A percentile compares a stretch with the other conserved stretches of the same genome.
phyloP scores from a whole-genome alignment of 2,888 invertebrate species.

The Seira musarum region DNA sequence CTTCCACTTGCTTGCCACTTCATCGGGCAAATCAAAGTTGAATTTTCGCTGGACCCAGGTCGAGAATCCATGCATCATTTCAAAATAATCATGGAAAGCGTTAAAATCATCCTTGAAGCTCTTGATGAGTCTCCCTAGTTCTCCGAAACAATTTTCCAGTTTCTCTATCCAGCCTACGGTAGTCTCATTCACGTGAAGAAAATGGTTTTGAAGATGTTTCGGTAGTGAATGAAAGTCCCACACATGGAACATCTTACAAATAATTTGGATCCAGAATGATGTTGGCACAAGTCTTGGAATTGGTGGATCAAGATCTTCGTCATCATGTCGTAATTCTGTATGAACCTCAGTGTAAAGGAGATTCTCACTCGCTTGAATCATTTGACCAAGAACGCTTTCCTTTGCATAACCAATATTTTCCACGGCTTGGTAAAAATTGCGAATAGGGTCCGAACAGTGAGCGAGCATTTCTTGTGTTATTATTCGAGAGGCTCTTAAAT shows the following conservation, averaged over 20 bases:
- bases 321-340: no score
- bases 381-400: conserved; percentile 11
- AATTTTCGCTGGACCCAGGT: conserved; percentile 29
- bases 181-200: not conserved
- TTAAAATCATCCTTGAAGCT: conserved; percentile 25
- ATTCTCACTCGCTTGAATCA: conserved; percentile 19
- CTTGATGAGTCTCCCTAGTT: not conserved
- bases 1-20: conserved; percentile 20
- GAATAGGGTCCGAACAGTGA: conserved; percentile 32
- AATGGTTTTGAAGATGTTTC: conserved; percentile 25
- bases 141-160: conserved; percentile 15
- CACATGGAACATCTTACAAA: conserved; percentile 34
- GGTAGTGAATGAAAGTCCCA: conserved; percentile 39
- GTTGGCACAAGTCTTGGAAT: not conserved
- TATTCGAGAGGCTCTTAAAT: not conserved
- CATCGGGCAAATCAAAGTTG: conserved; percentile 10
- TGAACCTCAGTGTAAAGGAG: conserved; percentile 8
- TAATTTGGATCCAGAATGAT: conserved; percentile 22
- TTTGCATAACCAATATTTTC: not conserved
- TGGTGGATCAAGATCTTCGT: no score
- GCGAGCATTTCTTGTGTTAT: conserved; percentile 22
- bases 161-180: conserved; percentile 30
- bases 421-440: conserved; percentile 9
- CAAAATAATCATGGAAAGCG: conserved; percentile 25
- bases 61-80: conserved; percentile 20